Conservation (phyloP, 2,797 vertebrate species). For the Toxotes lorentzi region DNA sequence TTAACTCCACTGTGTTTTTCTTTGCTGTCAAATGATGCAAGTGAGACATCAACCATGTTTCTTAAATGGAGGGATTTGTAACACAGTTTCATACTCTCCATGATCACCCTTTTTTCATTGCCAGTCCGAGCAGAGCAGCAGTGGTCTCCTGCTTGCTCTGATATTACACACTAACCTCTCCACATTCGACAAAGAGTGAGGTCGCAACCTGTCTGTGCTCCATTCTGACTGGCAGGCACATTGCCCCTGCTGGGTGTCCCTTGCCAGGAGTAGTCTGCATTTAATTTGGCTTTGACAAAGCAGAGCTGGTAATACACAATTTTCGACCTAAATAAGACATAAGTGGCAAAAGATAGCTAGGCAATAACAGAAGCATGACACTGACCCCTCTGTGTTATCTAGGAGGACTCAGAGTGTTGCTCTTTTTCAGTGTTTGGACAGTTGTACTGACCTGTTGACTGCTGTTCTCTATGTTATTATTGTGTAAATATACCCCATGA, state of each 20-base stretch:
- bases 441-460: slow-evolving; percentile 21
- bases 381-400: slow-evolving; percentile 12
- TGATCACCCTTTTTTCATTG: slow-evolving; percentile 16
- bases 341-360: slow-evolving; percentile 12
- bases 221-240: slow-evolving; percentile 54
- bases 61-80: slow-evolving; percentile 20
- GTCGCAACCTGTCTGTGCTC: slow-evolving; percentile 63
- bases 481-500: neutral
- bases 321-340: slow-evolving; percentile 28
- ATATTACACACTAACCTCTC: slow-evolving; percentile 33
- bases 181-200: slow-evolving; percentile 67
- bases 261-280: slow-evolving; percentile 44
- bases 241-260: slow-evolving; percentile 44
- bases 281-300: slow-evolving; percentile 56
- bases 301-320: slow-evolving; percentile 33
- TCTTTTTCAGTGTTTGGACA: slow-evolving; percentile 17
- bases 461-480: slow-evolving; percentile 4
- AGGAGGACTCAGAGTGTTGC: slow-evolving; percentile 3
- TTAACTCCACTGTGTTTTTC: slow-evolving; percentile 8
- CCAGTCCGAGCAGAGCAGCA: slow-evolving; percentile 18
- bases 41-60: slow-evolving; percentile 3
- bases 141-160: slow-evolving; percentile 28
- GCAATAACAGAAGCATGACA: slow-evolving; percentile 36
- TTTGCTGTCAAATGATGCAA: slow-evolving; percentile 8
- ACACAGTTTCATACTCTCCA: slow-evolving; percentile 25